A percentile compares a stretch with the other conserved stretches of the same genome.
Evolutionary conservation across 2,113 vertebrate genomes (phyloP).

Genomic region (Megaceryle maxima): DNA sequence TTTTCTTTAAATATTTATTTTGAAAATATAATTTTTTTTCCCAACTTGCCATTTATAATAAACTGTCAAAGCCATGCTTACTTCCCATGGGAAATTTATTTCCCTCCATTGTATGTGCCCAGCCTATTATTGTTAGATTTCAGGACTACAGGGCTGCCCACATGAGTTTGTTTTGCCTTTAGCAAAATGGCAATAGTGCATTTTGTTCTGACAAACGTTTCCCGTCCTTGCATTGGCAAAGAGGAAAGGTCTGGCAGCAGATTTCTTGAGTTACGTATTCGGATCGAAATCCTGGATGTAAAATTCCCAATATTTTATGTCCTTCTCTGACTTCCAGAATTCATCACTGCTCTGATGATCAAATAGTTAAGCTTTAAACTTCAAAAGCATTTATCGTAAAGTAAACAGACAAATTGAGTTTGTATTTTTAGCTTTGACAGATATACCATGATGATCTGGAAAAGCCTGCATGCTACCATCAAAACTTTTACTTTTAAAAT

Average conservation of each 20-base stretch:
- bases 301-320: neutral
- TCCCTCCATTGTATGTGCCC: neutral
- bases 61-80: neutral
- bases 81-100: slow-evolving; percentile 33
- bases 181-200: neutral
- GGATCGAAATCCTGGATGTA: neutral
- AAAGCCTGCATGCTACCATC: neutral
- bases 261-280: neutral
- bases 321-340: neutral
- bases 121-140: slow-evolving; percentile 27
- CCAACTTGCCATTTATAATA: slow-evolving; percentile 9
- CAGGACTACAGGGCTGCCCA: neutral
- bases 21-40: neutral
- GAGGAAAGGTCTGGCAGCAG: neutral
- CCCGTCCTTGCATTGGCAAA: neutral
- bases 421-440: neutral
- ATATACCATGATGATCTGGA: neutral
- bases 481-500: neutral
- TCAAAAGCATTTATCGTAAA: neutral
- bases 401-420: neutral
- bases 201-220: slow-evolving; percentile 30
- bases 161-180: slow-evolving; percentile 34
- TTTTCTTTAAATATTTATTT: neutral
- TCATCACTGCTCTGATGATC: neutral
- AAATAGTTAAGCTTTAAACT: neutral